Evolutionary conservation across 2,888 invertebrate genomes (phyloP), one percentile per base, ranked within the genome.

Genomic region (Dromius quadrimaculatus): DNA sequence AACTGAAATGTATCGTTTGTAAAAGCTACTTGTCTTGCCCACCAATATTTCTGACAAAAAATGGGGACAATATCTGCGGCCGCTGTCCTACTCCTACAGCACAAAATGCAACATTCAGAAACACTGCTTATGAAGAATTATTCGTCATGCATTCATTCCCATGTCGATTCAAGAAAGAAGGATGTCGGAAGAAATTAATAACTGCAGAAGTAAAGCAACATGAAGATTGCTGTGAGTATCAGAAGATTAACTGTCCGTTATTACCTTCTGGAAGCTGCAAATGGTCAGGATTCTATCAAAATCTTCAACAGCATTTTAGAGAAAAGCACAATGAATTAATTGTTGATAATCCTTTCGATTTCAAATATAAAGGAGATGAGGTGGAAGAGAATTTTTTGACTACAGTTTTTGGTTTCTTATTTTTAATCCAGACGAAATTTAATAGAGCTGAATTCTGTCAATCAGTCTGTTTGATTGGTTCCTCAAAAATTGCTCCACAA

Each of bases 31-130:
- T 65, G 17, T 65, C 65, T 1, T 47, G 22, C 20, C 15, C 65
- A 2, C 65, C 65, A 36, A 11, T 65, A n/a, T 17, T 20, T 8
- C 5, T 50, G 4, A 65, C 47, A 4, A n/a, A 65, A 36, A 65
- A 65, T 65, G 65, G 65, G 3, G 50, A 65, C 19, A 65, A 36
- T 11, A 13, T 47, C 8, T 65, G 65, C 28, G 65, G 47, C 34
- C 28, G 36, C 6, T 65, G 65, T 65, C 34, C 19, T 13, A 1
- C 6, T n/a, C 8, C 22, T 13, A 22, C 22, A 36, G 11, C 20
- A n/a, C 20, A 20, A 3, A 19, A 47, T 8, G 11, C 32, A 47
- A 9, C 9, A 19, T 45, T 17, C 17, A 38, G 41, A 47, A 65
- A 65, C 47, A 34, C 11, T 8, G 50, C 50, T 36, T 65, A 65